These are phyloP conservation scores for Chaenocephalus aceratus DNA, from an alignment of 2,113 vertebrate species.

Conservation along the genomic window DNA sequence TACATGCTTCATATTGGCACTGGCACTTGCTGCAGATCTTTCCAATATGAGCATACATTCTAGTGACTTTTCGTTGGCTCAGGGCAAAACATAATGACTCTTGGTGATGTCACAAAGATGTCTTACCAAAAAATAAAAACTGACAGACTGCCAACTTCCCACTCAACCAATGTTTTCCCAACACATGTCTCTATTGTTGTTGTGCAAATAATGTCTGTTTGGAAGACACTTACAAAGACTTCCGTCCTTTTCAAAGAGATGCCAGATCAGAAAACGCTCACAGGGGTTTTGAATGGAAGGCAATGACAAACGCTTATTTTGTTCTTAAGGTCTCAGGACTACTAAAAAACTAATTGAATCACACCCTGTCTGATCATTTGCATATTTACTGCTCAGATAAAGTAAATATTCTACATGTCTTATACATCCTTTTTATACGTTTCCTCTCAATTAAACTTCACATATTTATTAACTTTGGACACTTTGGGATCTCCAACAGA, in stretches of 20 bases:
- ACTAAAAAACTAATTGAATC: background rate
- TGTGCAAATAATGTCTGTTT: background rate
- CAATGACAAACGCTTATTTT: background rate
- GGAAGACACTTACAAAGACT: background rate
- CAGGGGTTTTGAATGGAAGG: background rate
- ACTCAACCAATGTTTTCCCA: background rate
- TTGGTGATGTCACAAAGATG: background rate
- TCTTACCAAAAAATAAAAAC: background rate
- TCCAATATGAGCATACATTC: background rate
- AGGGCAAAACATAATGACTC: background rate
- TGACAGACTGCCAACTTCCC: too few species aligned
- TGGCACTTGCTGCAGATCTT: background rate
- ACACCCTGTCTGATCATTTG: background rate
- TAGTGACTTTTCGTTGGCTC: background rate
- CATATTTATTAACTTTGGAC: background rate
- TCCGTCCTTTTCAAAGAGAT: background rate
- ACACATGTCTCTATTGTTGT: background rate
- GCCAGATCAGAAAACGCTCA: background rate
- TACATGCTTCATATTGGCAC: too few species aligned
- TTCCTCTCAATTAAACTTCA: background rate
- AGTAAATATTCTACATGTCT: background rate
- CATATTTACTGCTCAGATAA: background rate
- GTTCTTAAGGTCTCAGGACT: background rate
- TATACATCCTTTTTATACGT: background rate
- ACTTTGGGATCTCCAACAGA: background rate